Evolutionary conservation across 1,140 invertebrate genomes (phyloP).

Genomic region (Pseudomyrmex cubaensis): DNA sequence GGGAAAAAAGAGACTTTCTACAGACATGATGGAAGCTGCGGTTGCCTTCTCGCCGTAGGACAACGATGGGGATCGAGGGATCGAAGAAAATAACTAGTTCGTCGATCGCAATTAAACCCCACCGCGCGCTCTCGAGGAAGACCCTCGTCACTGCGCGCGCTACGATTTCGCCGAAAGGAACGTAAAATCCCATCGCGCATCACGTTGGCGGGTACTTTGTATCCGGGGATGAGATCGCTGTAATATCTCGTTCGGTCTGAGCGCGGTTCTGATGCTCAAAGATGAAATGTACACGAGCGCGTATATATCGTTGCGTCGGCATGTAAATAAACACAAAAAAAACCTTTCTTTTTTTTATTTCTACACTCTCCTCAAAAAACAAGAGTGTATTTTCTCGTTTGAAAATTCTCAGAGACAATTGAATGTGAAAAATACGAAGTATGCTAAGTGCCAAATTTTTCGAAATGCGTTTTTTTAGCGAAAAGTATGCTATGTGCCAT

Average conservation of each 20-base stretch:
- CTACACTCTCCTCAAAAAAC: too few species aligned
- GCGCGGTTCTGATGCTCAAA: not conserved
- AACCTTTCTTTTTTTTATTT: too few species aligned
- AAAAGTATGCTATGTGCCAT: too few species aligned
- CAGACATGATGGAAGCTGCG: conserved; percentile 26
- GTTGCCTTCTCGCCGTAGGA: conserved; percentile 34
- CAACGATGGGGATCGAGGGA: conserved; percentile 38
- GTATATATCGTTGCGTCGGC: too few species aligned
- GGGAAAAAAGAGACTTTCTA: conserved; percentile 41
- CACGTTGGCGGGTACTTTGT: conserved; percentile 5
- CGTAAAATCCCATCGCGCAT: conserved; percentile 13
- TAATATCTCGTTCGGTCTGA: not conserved
- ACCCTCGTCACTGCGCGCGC: conserved; percentile 54
- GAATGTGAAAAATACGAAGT: too few species aligned
- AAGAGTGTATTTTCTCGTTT: too few species aligned
- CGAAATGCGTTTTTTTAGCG: too few species aligned
- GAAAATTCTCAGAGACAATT: too few species aligned
- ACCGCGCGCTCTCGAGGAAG: conserved; percentile 39
- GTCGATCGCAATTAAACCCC: conserved; percentile 60
- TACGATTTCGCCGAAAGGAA: conserved; percentile 64
- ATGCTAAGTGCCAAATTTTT: too few species aligned
- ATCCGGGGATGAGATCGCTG: conserved; percentile 5
- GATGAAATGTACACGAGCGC: not conserved
- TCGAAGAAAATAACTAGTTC: conserved; percentile 67
- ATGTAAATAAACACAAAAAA: too few species aligned